Percentiles rank a stretch among this genome's conserved stretches.
Evolutionary conservation across 2,888 invertebrate genomes (phyloP).

Genomic region (Reticulitermes lucifugus): DNA sequence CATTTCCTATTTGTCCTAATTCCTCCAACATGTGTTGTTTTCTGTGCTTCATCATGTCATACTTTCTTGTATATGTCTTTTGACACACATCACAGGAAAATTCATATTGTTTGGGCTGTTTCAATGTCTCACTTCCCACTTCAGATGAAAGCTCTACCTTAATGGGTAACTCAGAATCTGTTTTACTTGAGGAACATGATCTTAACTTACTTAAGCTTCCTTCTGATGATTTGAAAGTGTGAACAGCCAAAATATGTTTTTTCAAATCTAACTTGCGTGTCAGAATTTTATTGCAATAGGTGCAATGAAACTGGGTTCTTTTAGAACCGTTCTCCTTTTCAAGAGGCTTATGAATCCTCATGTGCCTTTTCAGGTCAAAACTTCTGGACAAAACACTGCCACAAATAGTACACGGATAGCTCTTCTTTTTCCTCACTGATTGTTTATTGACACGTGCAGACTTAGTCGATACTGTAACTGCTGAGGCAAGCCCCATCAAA

Average conservation of each 20-base stretch:
- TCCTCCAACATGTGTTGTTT: conserved; percentile 51
- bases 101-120: background rate
- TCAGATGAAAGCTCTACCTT: background rate
- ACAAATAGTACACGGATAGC: background rate
- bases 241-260: conserved; percentile 3
- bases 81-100: conserved; percentile 58
- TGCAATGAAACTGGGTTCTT: background rate
- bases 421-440: background rate
- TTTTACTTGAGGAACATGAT: background rate
- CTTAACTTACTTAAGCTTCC: background rate
- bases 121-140: background rate
- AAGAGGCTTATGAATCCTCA: background rate
- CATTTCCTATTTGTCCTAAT: background rate
- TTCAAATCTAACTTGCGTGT: background rate
- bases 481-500: background rate
- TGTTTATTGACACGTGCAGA: background rate
- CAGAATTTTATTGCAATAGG: background rate
- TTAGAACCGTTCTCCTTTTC: conserved; percentile 5
- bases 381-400: background rate
- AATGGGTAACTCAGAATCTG: background rate
- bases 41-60: conserved; percentile 61
- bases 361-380: background rate
- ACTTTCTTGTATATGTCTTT: conserved; percentile 61
- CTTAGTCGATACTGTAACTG: background rate
- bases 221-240: background rate